These are phyloP conservation scores for Plumapathes pennacea DNA, from an alignment of 92 coral and sea anemone species.

Conservation along the genomic window DNA sequence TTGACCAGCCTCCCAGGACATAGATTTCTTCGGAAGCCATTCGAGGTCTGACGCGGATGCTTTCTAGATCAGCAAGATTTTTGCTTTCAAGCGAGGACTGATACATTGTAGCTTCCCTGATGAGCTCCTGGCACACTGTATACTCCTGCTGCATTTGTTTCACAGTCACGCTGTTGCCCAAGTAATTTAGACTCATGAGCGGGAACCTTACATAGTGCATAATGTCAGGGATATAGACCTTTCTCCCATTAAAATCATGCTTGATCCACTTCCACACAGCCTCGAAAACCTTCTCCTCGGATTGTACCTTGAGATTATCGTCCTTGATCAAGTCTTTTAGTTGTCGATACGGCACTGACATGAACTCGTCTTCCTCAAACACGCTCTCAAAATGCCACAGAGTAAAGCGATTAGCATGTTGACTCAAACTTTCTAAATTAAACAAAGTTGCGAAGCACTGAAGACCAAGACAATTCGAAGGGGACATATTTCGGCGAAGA, in stretches of 20 bases:
- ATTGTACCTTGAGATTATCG: constrained; percentile 91
- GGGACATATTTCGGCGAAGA: constrained; percentile 94
- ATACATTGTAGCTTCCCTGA: constrained; percentile 87
- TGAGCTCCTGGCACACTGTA: constrained; percentile 79
- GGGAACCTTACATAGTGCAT: constrained; percentile 95
- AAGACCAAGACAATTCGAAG: constrained; percentile 91
- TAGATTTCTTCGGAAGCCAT: constrained; percentile 99
- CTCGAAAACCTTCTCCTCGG: constrained; percentile 86
- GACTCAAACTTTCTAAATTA: constrained; percentile 71
- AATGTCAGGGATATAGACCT: constrained; percentile 66
- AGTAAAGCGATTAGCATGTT: constrained; percentile 86
- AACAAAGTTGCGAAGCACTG: constrained; percentile 81
- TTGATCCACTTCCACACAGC: constrained; percentile 96
- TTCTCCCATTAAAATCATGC: constrained; percentile 77
- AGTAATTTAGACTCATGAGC: constrained; percentile 81
- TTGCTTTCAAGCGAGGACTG: constrained; percentile 66
- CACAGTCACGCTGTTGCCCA: constrained; percentile 62
- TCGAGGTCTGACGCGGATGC: constrained; percentile 93
- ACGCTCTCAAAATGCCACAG: constrained; percentile 96
- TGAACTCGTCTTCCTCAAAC: constrained; percentile 90
- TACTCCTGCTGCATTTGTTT: constrained; percentile 65
- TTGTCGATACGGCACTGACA: constrained; percentile 74
- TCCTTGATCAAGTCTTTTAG: constrained; percentile 70
- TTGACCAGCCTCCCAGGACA: constrained; percentile 99
- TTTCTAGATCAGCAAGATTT: constrained; percentile 52